Evolutionary conservation across 2,888 invertebrate species (phyloP), one percentile per base, ranked within the genome.

Genomic region (Eupelmus urozonus): DNA sequence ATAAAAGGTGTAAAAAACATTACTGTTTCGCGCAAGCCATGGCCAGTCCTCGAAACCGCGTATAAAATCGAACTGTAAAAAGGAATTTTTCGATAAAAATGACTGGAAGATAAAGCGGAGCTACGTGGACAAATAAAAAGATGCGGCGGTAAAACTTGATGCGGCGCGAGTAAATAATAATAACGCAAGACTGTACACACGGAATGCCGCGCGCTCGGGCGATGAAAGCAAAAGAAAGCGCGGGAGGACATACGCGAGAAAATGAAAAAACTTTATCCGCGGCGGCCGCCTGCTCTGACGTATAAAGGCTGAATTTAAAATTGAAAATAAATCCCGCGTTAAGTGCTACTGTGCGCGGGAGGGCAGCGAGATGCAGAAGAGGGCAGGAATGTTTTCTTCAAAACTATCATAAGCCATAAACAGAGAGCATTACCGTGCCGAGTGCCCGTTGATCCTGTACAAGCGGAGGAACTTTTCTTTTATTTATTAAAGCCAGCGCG

Each of bases 321-420:
- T 60, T 60, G 40, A 60, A 60, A 60, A 34, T 60, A 63, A 63
- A 63, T 63, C 45, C 63, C 42, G 62, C 23, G 42, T 62, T 62
- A 62, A 62, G 62, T 62, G 59, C 59, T n/a, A n/a, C n/a, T n/a
- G n/a, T n/a, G n/a, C n/a, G n/a, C 34, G n/a, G 34, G 11, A 25
- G 25, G n/a, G 55, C 11, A 16, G 59, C 2, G 34, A 27, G 29
- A 29, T 27, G 29, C n/a, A 53, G 4, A 45, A 13, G 29, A n/a
- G 29, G 49, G 67, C 11, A 69, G 51, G 53, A 80, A 81, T 81
- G 80, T 80, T 81, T 81, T 81, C 81, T 81, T 78, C 65, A 80
- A 83, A 84, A 85, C 82, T 83, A 82, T 82, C 82, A 79, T 71
- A 77, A 82, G 67, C 79, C 69, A 75, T 76, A 80, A 82, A 82